Conservation (phyloP, 2,797 vertebrate species). For the Chelidonichthys spinosus region DNA sequence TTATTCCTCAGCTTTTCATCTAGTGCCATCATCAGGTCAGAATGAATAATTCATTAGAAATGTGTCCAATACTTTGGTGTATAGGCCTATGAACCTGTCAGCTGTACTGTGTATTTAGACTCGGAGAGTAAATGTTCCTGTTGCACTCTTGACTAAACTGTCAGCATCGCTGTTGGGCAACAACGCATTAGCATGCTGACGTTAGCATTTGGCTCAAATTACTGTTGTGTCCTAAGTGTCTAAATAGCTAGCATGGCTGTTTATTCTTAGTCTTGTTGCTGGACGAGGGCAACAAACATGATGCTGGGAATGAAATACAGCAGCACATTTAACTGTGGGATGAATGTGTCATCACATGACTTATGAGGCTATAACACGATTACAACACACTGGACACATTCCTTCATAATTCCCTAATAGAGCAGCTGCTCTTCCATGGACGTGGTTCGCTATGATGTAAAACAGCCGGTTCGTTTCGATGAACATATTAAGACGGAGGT, state of each 20-base stretch:
- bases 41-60: too few species aligned
- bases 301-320: not conserved
- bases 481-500: constrained; percentile 3
- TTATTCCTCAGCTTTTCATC: too few species aligned
- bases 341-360: not conserved
- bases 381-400: not conserved
- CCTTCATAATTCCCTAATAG: not conserved
- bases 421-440: constrained; percentile 12
- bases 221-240: not conserved
- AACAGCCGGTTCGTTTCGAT: not conserved
- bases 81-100: too few species aligned
- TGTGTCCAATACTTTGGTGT: too few species aligned
- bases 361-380: constrained; percentile 6
- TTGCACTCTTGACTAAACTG: too few species aligned
- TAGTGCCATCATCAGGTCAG: too few species aligned
- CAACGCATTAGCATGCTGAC: too few species aligned
- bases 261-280: not conserved
- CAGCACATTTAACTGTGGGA: not conserved
- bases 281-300: not conserved
- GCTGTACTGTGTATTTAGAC: too few species aligned
- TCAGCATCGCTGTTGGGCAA: too few species aligned
- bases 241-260: too few species aligned
- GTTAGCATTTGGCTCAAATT: not conserved
- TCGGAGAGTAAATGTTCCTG: too few species aligned
- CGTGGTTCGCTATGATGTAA: not conserved